phyloP scores from a whole-genome alignment of 2,888 invertebrate species.

The Dioctria linearis region DNA sequence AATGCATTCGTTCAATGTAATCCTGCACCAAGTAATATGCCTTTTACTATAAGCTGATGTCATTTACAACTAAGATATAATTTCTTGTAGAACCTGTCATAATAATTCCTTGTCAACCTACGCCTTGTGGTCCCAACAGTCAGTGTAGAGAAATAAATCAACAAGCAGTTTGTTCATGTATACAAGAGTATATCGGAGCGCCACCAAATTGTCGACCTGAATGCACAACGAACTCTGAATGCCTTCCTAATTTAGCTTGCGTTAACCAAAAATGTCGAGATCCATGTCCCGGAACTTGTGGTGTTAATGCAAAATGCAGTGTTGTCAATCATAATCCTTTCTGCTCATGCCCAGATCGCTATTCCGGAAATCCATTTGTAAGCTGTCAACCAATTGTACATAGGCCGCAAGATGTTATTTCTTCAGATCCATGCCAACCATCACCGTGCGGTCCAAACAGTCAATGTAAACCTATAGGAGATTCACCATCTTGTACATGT shows the following conservation, averaged over 20 bases:
- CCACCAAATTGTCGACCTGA: conserved; percentile 84
- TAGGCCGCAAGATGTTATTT: conserved; percentile 62
- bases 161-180: conserved; percentile 82
- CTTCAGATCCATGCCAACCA: conserved; percentile 77
- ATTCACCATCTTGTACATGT: conserved; percentile 82
- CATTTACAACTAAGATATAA: background rate
- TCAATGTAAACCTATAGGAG: conserved; percentile 76
- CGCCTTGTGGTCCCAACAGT: conserved; percentile 84
- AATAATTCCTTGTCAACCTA: conserved; percentile 74
- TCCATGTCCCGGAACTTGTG: conserved; percentile 79
- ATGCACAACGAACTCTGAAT: conserved; percentile 80
- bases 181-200: conserved; percentile 76
- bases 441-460: conserved; percentile 85
- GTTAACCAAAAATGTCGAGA: conserved; percentile 80
- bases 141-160: conserved; percentile 81
- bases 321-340: conserved; percentile 86
- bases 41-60: conserved; percentile 74
- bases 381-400: conserved; percentile 74
- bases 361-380: conserved; percentile 81
- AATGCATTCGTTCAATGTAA: conserved; percentile 79
- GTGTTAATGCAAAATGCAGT: conserved; percentile 76
- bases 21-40: conserved; percentile 66
- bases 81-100: conserved; percentile 66
- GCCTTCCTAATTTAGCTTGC: conserved; percentile 78
- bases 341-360: conserved; percentile 78